phyloP scores from a whole-genome alignment of 1,140 invertebrate species.

The Samia ricini region DNA sequence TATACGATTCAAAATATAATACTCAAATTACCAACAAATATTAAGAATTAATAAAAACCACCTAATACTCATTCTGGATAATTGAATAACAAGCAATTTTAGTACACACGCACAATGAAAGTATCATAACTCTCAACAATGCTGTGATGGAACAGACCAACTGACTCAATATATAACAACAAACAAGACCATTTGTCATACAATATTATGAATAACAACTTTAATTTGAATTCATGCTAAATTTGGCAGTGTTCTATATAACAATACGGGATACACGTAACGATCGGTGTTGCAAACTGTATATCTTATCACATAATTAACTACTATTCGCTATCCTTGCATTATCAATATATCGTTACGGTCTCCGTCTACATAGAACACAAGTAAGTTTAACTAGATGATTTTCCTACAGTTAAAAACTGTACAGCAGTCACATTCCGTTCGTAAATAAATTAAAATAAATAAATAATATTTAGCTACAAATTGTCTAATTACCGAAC shows the following conservation, averaged over 20 bases:
- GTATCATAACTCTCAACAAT: conserved; percentile 35
- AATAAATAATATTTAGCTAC: conserved; percentile 75
- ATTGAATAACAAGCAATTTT: conserved; percentile 23
- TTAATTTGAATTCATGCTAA: not conserved
- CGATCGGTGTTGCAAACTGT: not conserved
- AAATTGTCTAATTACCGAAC: conserved; percentile 74
- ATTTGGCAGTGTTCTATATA: not conserved
- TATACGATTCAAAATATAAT: not conserved
- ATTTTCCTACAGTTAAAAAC: conserved; percentile 65
- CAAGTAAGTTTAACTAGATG: conserved; percentile 20
- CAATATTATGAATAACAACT: not conserved
- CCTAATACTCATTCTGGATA: conserved; percentile 3
- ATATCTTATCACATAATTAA: not conserved
- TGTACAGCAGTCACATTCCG: conserved; percentile 76
- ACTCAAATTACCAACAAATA: not conserved
- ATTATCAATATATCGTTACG: not conserved
- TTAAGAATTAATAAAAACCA: conserved; percentile 2
- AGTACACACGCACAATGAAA: conserved; percentile 40
- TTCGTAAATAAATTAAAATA: conserved; percentile 71
- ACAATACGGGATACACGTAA: not conserved
- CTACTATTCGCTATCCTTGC: not conserved
- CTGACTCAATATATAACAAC: not conserved
- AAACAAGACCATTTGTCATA: not conserved
- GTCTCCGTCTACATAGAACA: not conserved
- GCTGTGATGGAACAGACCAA: conserved; percentile 24